Base-by-base conservation (phyloP, 1,140 invertebrate species). In the Periplaneta americana region DNA sequence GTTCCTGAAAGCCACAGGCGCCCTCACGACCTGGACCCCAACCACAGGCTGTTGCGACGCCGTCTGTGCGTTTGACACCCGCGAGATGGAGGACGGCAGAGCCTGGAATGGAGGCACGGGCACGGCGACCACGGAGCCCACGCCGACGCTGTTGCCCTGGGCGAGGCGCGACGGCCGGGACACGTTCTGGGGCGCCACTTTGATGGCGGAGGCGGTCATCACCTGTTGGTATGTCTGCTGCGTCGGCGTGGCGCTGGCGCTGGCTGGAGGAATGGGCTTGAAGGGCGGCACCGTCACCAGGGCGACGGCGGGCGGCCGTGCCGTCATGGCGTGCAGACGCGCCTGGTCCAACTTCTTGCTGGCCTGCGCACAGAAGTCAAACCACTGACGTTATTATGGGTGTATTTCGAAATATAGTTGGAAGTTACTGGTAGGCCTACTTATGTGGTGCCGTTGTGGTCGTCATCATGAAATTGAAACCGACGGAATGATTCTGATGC, bases 71-170 rank as follows among this genome's bases (percentile, higher is more conserved):
- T 28, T 31, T 36, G 28, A 11, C 10, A 78, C 75, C 34, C 76
- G 75, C 32, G 75, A 28, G 74, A 77, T 78, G 15, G 75, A 77
- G 34, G 89, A 86, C 39, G 91, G 90, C 84, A 90, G 86, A 5
- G 86, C 84, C 33, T 88, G 86, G 86, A 90, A 89, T 83, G 88
- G 83, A 0, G 90, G 88, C 15, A 88, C 75, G 11, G 85, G 85
- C 36, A 86, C 85, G 79, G 85, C 85, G 82, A 85, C 83, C 4
- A 85, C 79, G 28, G 84, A 34, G 18, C 82, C 86, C 85, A 86
- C 48, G 22, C 48, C 48, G 48, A 66, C 48, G 48, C 48, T 28
- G 48, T n/a, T 66, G 22, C 39, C 80, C 48, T n/a, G 18, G 13
- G 80, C 80, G 57, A 74, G 74, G 3, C 80, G 75, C 9, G 66